phyloP scores from a whole-genome alignment of 2,113 vertebrate genomes.

The Nibea albiflora region DNA sequence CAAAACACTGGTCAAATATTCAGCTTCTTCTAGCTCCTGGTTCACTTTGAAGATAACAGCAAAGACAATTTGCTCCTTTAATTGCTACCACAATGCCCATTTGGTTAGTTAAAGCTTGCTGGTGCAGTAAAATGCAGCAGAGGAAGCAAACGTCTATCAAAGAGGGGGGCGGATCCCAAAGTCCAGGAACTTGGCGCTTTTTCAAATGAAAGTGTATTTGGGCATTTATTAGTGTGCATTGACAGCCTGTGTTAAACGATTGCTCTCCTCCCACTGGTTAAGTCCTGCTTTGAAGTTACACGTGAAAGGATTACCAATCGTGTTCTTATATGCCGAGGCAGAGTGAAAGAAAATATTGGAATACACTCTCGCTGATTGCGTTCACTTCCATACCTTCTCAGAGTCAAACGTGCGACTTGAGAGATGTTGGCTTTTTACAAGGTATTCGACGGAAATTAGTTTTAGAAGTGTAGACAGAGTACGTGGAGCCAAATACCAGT shows the following conservation, averaged over 20 bases:
- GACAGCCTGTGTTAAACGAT: slow-evolving; percentile 55
- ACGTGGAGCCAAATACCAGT: slow-evolving; percentile 5
- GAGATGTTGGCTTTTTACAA: slow-evolving; percentile 36
- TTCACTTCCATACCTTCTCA: slow-evolving; percentile 30
- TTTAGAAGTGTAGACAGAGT: slow-evolving; percentile 11
- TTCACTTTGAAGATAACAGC: neutral
- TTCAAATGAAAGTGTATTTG: slow-evolving; percentile 72
- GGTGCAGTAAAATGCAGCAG: slow-evolving; percentile 15
- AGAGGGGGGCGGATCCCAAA: slow-evolving; percentile 35
- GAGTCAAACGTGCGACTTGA: slow-evolving; percentile 41
- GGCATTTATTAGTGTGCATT: slow-evolving; percentile 59
- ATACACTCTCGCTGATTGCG: slow-evolving; percentile 44
- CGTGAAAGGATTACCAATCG: slow-evolving; percentile 36
- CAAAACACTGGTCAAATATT: slow-evolving; percentile 37
- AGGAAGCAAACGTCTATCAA: slow-evolving; percentile 2
- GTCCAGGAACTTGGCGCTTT: slow-evolving; percentile 61
- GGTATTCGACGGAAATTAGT: slow-evolving; percentile 27
- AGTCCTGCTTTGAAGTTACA: slow-evolving; percentile 61
- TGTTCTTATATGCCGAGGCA: slow-evolving; percentile 16
- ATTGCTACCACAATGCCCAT: slow-evolving; percentile 3
- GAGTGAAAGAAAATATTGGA: neutral
- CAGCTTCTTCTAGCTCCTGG: slow-evolving; percentile 14
- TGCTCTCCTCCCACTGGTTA: slow-evolving; percentile 57
- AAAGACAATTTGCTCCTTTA: slow-evolving; percentile 24
- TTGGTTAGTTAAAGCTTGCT: slow-evolving; percentile 11